Base-by-base conservation (phyloP, 2,113 vertebrate species). In the Gopherus evgoodei region DNA sequence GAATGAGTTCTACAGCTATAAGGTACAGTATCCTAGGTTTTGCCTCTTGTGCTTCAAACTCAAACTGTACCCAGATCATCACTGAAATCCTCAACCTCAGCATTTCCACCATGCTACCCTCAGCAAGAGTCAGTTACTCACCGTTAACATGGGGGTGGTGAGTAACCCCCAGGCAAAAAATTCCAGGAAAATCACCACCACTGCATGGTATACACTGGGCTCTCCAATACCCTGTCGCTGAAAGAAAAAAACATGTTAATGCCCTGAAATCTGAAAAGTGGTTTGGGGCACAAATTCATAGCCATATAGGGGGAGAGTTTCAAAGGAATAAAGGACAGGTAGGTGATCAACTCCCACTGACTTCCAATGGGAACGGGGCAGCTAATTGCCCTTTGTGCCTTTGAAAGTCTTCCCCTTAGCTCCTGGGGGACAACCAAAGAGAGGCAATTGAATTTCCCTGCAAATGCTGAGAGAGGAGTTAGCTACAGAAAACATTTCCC, bases 151-250 rank as follows among this genome's bases (percentile, higher is more conserved):
- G 0, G 99, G 99, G 0, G 99, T 99, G 83, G 99, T 99, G 92
- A 99, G 98, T 69, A 99, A 97, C 88, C 99, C 99, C 99, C 99
- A 99, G 82, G 99, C 99, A 78, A 99, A 99, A 96, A 99, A 99
- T 97, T 99, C 99, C 97, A 99, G 98, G 98, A 99, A 99, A 96
- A 99, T 99, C 88, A 99, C 99, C 94, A 99, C 99, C 97, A 99
- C 99, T 0, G 99, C 99, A 86, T 99, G 99, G 97, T 99, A 99
- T 90, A 99, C 99, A 31, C 99, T 99, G 92, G 99, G 99, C 94
- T 99, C 99, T 5, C 99, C 99, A 1, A 99, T 98, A 81, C 99
- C 99, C 97, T 99, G 99, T 24, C 99, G 98, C 99, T 99, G 96
- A 81, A 72, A 94, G 91, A 90, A 62, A 92, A 65, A 65, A 94